phyloP scores from a whole-genome alignment of 2,888 invertebrate genomes.

The Anoplius nigerrimus region DNA sequence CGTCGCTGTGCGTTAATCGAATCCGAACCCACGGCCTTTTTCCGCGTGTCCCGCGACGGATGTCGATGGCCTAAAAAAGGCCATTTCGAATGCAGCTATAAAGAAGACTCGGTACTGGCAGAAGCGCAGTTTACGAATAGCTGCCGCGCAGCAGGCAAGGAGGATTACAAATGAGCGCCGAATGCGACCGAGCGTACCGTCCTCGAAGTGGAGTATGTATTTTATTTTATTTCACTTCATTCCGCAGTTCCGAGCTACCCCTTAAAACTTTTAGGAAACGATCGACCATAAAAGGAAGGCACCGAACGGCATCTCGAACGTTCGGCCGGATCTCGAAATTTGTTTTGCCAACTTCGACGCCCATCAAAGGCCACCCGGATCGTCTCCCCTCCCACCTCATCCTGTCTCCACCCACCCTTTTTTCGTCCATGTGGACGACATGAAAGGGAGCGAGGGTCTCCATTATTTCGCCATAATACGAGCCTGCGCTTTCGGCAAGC shows the following conservation, averaged over 20 bases:
- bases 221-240: too few relatives aligned
- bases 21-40: too few relatives aligned
- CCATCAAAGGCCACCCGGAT: slow-evolving; percentile 17
- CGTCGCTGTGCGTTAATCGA: too few relatives aligned
- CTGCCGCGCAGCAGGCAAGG: not conserved
- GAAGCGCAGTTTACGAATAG: not conserved
- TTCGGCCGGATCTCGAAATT: slow-evolving; percentile 17
- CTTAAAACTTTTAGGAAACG: slow-evolving; percentile 8
- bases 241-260: not conserved
- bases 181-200: too few relatives aligned
- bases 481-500: slow-evolving; percentile 37
- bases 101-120: too few relatives aligned
- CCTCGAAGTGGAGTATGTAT: too few relatives aligned
- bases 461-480: slow-evolving; percentile 53
- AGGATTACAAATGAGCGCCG: too few relatives aligned
- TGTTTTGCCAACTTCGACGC: slow-evolving; percentile 30
- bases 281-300: not conserved
- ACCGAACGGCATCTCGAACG: not conserved
- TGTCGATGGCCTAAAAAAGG: too few relatives aligned
- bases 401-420: slow-evolving; percentile 13
- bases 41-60: too few relatives aligned
- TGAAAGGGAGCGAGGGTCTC: slow-evolving; percentile 45
- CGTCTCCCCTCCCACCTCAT: not conserved
- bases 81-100: too few relatives aligned
- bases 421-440: slow-evolving; percentile 29